Percentiles rank a stretch among this genome's conserved stretches.
These are phyloP conservation scores for Brachionus manjavacas DNA, from an alignment of 1,140 invertebrate species.

Conservation along the genomic window DNA sequence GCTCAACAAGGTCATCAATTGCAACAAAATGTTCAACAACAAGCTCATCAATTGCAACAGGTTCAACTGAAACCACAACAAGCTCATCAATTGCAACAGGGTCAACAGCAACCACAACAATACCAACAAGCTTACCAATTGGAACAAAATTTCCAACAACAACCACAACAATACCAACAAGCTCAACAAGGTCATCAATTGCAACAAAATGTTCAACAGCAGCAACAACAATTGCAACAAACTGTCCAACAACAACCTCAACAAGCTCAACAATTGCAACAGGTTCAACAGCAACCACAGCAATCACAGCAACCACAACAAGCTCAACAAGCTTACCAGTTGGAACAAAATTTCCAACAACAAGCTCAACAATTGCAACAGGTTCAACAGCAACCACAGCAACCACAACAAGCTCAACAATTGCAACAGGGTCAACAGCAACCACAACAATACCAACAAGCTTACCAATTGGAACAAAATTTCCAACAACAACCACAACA, in stretches of 20 bases:
- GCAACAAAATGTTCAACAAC: neutral
- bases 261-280: neutral
- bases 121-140: neutral
- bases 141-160: neutral
- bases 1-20: neutral
- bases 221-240: neutral
- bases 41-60: neutral
- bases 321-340: neutral
- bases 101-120: neutral
- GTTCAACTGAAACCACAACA: neutral
- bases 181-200: neutral
- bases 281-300: neutral
- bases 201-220: neutral
- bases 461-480: neutral
- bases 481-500: neutral
- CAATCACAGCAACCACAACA: neutral
- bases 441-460: neutral
- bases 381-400: neutral
- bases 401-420: too few relatives aligned
- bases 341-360: neutral
- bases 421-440: too few relatives aligned
- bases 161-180: neutral
- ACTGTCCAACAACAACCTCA: neutral
- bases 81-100: neutral
- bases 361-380: neutral